These are phyloP conservation scores for Archilochus colubris DNA, from an alignment of 2,113 vertebrate genomes.

Conservation along the genomic window DNA sequence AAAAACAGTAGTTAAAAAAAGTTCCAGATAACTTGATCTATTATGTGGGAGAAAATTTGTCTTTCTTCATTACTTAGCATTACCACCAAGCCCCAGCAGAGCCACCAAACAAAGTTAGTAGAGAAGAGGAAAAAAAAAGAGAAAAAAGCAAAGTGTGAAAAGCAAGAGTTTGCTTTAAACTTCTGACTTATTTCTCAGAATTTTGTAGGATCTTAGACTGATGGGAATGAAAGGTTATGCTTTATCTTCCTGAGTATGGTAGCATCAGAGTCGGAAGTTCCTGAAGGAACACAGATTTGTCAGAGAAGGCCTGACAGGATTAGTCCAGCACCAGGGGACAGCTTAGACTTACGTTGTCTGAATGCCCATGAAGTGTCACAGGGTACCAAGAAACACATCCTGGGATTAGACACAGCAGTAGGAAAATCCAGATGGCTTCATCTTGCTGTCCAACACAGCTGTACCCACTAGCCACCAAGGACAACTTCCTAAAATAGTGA, in stretches of 20 bases:
- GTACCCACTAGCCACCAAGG: not conserved
- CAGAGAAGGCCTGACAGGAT: not conserved
- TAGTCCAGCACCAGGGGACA: not conserved
- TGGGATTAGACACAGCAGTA: not conserved
- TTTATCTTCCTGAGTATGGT: not conserved
- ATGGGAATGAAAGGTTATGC: not conserved
- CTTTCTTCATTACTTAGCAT: not conserved
- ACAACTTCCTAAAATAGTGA: not conserved
- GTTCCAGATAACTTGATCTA: not conserved
- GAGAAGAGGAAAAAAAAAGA: not conserved
- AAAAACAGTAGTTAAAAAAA: not conserved
- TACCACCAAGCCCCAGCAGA: not conserved
- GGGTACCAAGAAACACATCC: not conserved
- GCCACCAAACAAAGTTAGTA: not conserved
- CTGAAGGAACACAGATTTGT: not conserved
- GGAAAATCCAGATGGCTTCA: not conserved
- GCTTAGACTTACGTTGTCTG: not conserved
- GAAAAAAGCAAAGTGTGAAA: not conserved
- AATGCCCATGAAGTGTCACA: not conserved
- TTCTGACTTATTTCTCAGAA: not conserved
- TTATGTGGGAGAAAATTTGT: not conserved
- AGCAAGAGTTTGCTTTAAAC: not conserved
- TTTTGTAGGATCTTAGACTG: not conserved
- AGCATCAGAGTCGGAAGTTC: not conserved
- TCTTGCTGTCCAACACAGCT: not conserved